Conservation (phyloP, 2,888 invertebrate genomes). For the Agrenia bidenticulata region DNA sequence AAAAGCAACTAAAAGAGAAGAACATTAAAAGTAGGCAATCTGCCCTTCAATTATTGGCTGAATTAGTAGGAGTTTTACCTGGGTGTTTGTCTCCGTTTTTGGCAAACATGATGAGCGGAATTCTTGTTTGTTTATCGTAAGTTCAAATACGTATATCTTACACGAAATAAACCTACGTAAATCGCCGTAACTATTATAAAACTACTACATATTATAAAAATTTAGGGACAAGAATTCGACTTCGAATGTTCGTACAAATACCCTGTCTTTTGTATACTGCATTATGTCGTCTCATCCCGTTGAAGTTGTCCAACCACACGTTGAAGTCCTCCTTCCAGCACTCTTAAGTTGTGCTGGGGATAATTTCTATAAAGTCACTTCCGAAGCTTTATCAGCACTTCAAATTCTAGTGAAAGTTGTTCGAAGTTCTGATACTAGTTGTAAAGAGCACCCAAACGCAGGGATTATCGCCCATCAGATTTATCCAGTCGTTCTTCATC, state of each 20-base stretch:
- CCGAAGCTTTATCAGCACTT: conserved; percentile 88
- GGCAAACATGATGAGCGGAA: conserved; percentile 50
- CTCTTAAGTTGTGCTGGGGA: conserved; percentile 88
- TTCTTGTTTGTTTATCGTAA: conserved; percentile 73
- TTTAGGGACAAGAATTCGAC: conserved; percentile 84
- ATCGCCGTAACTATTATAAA: background rate
- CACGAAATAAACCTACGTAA: background rate
- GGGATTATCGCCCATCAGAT: conserved; percentile 42
- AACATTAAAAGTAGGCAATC: conserved; percentile 87
- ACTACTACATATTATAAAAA: background rate
- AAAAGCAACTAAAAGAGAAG: conserved; percentile 80
- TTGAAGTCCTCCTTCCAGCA: conserved; percentile 75
- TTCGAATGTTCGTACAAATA: conserved; percentile 97
- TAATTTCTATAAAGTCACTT: conserved; percentile 97
- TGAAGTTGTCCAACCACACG: conserved; percentile 77
- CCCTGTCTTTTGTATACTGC: conserved; percentile 85
- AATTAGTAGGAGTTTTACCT: conserved; percentile 83
- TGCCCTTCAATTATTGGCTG: conserved; percentile 85
- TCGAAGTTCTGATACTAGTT: conserved; percentile 59
- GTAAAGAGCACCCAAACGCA: conserved; percentile 39
- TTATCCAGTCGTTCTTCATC: conserved; percentile 49
- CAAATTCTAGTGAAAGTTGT: conserved; percentile 94
- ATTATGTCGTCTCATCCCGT: conserved; percentile 77
- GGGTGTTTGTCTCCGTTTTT: conserved; percentile 52
- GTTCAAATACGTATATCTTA: conserved; percentile 29